phyloP scores from a whole-genome alignment of 1,140 invertebrate species.

The Panulirus ornatus region DNA sequence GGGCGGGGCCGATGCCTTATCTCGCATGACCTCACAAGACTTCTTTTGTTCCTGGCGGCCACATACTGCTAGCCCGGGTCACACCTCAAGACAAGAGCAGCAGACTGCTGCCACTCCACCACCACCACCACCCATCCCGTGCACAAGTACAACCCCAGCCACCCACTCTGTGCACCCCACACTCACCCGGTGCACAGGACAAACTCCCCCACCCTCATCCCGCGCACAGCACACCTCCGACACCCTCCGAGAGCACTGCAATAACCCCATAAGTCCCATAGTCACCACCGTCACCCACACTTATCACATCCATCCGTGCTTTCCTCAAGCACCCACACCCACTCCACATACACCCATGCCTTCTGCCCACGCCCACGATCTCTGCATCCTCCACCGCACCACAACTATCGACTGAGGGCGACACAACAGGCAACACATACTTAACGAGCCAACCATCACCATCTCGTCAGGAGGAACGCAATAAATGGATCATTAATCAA shows the following conservation, averaged over 20 bases:
- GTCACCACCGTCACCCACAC: no score
- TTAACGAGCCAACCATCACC: neutral
- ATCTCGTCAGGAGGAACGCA: neutral
- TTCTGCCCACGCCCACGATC: no score
- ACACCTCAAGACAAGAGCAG: neutral
- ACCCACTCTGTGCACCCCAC: neutral
- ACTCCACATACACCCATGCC: no score
- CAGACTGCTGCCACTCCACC: neutral
- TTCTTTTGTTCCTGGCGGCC: neutral
- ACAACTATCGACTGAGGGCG: no score
- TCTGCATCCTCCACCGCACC: no score
- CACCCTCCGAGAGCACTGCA: no score
- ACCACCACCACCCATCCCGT: no score
- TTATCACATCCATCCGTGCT: no score
- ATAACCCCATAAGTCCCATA: no score
- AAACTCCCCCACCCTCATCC: neutral
- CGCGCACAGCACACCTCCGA: no score
- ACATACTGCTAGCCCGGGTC: neutral
- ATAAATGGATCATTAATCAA: neutral
- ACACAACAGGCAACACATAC: no score
- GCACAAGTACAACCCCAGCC: neutral
- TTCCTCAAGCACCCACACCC: no score
- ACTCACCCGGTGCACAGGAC: neutral
- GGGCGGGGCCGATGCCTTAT: neutral
- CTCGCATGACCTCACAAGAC: constrained; percentile 6